Base-by-base conservation (phyloP, 2,888 invertebrate genomes). In the Drosophila pseudotakahashii region DNA sequence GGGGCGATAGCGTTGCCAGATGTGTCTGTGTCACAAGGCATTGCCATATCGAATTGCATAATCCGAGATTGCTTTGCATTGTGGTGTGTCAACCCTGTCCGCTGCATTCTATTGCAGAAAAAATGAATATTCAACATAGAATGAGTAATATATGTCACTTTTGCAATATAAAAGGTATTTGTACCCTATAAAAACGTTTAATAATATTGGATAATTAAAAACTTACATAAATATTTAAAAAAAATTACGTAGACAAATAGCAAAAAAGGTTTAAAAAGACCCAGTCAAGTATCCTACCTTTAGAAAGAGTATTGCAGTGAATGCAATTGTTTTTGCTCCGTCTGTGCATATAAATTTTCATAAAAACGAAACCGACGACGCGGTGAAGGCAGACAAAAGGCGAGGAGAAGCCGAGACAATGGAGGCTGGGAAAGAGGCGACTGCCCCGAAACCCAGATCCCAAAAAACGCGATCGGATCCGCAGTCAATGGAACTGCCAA, bases 381-480 rank as follows among this genome's bases (percentile, higher is more conserved):
- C 26, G 19, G 48, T 44, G 69, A 69, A 69, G 48, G 48, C 57
- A 48, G 60, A 59, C 60, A 62, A 50, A 64, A 60, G 16, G 39
- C 62, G 26, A 36, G 50, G 32, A 16, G 50, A 59, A 50, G 45
- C 58, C 59, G n/a, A 68, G 70, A 68, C 68, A 68, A 68, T 68
- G 68, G 68, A 67, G n/a, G 39, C 68, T 54, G 66, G 70, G 71
- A 70, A 70, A 60, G 61, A 69, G 69, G 42, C 69, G 42, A 67
- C 37, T 67, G 67, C 54, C 67, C 54, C 62, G 37, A 57, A 58
- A 67, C 68, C 67, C 58, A 69, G 36, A 67, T 37, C 57, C 58
- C 32, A 45, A 45, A 61, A 67, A 67, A 68, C 69, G 69, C 67
- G 67, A 68, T 69, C 70, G 37, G 67, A 67, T 67, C 45, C 45